Base-by-base conservation (phyloP, 2,888 invertebrate genomes). In the Drosophila mercatorum region DNA sequence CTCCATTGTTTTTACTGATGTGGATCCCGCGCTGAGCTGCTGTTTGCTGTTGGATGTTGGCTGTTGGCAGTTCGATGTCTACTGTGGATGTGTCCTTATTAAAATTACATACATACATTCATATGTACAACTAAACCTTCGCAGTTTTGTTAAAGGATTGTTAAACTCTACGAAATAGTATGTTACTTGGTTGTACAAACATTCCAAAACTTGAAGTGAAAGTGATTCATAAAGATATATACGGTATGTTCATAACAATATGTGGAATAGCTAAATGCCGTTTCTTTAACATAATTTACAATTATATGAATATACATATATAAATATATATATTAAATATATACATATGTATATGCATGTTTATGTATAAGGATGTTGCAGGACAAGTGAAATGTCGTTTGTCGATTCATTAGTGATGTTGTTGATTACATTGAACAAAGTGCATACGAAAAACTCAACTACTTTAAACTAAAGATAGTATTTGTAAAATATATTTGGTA, bases 111-210 rank as follows among this genome's bases (percentile, higher is more conserved):
- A 49, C 40, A 41, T 40, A 59, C 43, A 59, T 17, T 61, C 26
- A 52, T 74, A 80, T 79, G 57, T 80, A 80, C 76, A 80, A 72
- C 68, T 88, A 90, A 89, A 89, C 88, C 88, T 90, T 89, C 88
- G 88, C 88, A 89, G 90, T 78, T 88, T 90, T 90, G 78, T 84
- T 85, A 89, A 84, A 75, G 68, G 53, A 71, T 66, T 60, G 58
- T 68, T 59, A 64, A 78, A 61, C 47, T 49, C 68, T 83, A 80
- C 78, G 46, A 76, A 81, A 76, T 68, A 75, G 52, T 68, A 61
- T 40, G 56, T 68, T 71, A 71, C 72, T 79, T 72, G 68, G 52
- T 44, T 49, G 60, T 83, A 87, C 81, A 91, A 90, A 83, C 91
- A 91, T 91, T 90, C 90, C 83, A 80, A 78, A 80, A 83, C 72